phyloP scores from a whole-genome alignment of 2,113 vertebrate genomes.

The Miniopterus natalensis region DNA sequence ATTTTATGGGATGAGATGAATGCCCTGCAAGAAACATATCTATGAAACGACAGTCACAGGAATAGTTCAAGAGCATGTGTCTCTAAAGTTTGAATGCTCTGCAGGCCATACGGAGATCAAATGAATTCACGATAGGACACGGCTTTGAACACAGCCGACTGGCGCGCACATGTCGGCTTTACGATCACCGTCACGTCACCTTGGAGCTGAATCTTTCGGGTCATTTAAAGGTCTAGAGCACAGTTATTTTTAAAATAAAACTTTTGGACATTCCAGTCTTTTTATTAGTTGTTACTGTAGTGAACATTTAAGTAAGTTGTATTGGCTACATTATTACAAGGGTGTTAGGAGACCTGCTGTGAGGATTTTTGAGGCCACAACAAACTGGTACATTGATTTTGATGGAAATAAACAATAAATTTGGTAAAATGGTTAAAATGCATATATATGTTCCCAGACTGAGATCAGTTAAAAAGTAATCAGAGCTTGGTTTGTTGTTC shows the following conservation, averaged over 20 bases:
- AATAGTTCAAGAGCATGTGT: not conserved
- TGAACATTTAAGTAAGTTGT: not conserved
- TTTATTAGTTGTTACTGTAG: not conserved
- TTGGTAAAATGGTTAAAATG: not conserved
- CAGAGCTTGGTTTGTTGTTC: not conserved
- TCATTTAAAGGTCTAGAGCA: not conserved
- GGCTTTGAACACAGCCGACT: not conserved
- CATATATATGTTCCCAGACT: not conserved
- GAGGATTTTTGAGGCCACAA: not conserved
- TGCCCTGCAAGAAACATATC: not conserved
- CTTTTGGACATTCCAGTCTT: not conserved
- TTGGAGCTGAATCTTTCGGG: not conserved
- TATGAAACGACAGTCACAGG: not conserved
- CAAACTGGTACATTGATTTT: not conserved
- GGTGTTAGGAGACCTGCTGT: not conserved
- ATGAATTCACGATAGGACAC: not conserved
- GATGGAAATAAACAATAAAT: not conserved
- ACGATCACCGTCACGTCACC: no score
- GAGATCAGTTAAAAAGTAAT: not conserved
- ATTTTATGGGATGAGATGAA: constrained; percentile 36
- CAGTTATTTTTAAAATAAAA: not conserved
- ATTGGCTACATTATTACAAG: not conserved
- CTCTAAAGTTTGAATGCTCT: not conserved
- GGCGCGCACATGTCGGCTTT: fast-evolving
- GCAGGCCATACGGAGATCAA: not conserved